Conservation (phyloP, 2,888 invertebrate species). For the Conistra vaccinii region DNA sequence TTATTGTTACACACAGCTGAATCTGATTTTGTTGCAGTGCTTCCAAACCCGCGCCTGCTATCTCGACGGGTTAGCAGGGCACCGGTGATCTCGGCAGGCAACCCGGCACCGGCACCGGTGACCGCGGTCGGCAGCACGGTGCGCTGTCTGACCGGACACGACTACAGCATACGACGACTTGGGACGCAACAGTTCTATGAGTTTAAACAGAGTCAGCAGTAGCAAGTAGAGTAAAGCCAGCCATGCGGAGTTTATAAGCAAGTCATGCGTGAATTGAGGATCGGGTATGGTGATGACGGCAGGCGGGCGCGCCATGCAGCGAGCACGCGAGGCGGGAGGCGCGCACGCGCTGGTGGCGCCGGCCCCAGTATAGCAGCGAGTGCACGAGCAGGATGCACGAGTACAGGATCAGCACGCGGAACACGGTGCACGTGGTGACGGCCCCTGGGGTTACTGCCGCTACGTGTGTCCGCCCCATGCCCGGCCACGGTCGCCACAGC, state of each 20-base stretch:
- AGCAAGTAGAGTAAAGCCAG: constrained; percentile 76
- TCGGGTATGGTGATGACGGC: constrained; percentile 62
- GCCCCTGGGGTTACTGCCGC: constrained; percentile 49
- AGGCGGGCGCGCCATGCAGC: constrained; percentile 40
- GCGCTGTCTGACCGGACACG: not conserved
- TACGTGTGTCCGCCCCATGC: constrained; percentile 26
- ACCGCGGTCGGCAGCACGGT: not conserved
- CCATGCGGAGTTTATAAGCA: constrained; percentile 70
- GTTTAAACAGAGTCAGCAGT: constrained; percentile 75
- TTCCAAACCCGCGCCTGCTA: not conserved
- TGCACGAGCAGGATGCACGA: constrained; percentile 76
- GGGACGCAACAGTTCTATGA: constrained; percentile 77
- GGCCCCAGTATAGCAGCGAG: constrained; percentile 79
- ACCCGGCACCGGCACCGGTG: not conserved
- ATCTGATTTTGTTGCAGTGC: not conserved
- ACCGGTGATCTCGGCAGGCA: not conserved
- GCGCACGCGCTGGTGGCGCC: constrained; percentile 66
- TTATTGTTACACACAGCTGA: constrained; percentile 16
- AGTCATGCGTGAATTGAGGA: constrained; percentile 63
- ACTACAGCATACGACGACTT: constrained; percentile 53
- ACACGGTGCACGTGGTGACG: too few species aligned
- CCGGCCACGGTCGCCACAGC: constrained; percentile 4
- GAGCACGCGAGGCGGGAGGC: constrained; percentile 33
- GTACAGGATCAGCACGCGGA: constrained; percentile 75
- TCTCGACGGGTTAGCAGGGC: too few species aligned